phyloP scores from a whole-genome alignment of 1,140 invertebrate species.

The Brachionus rubens region DNA sequence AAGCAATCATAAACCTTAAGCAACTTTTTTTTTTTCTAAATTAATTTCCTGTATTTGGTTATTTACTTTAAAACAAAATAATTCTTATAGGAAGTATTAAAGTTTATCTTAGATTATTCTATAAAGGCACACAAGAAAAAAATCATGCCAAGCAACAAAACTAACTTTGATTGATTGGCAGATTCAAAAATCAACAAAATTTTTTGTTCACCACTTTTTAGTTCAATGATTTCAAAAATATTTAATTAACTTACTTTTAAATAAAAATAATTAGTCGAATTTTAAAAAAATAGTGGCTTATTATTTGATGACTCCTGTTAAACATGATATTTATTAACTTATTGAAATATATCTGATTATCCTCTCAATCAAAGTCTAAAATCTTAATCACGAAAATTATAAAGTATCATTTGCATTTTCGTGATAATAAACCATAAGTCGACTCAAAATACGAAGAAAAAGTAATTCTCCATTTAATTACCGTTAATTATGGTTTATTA shows the following conservation, averaged over 20 bases:
- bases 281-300: background rate
- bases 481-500: conserved; percentile 44
- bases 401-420: conserved; percentile 33
- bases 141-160: conserved; percentile 6
- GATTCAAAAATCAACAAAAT: background rate
- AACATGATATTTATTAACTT: conserved; percentile 34
- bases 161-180: conserved; percentile 36
- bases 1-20: too few relatives aligned
- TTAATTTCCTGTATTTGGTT: conserved; percentile 9
- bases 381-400: conserved; percentile 23
- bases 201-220: background rate
- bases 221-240: background rate
- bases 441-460: background rate
- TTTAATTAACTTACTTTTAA: conserved; percentile 21
- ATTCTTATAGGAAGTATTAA: conserved; percentile 25
- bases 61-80: conserved; percentile 13
- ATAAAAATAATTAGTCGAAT: background rate
- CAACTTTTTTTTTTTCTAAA: conserved; percentile 1
- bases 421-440: conserved; percentile 32
- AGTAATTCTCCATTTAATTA: conserved; percentile 35
- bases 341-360: conserved; percentile 25
- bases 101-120: conserved; percentile 35
- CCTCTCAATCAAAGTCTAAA: conserved; percentile 37
- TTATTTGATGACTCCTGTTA: background rate
- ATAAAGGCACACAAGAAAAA: background rate